Evolutionary conservation across 1,140 invertebrate genomes (phyloP).

Genomic region (Sycophaga agraensis): DNA sequence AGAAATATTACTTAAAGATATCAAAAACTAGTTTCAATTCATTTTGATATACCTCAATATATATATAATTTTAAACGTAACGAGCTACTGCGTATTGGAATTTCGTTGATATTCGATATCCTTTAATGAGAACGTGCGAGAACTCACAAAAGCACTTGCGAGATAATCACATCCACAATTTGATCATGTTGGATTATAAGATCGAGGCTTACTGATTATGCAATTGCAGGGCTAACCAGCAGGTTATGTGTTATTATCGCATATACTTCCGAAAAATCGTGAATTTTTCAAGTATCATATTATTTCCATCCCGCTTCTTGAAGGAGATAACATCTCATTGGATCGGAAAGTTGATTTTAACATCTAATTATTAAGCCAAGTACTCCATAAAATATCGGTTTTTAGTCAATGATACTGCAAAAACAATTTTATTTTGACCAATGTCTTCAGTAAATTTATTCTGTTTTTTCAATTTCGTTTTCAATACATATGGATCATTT

Average conservation of each 20-base stretch:
- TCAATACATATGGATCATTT: no score
- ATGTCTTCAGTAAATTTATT: neutral
- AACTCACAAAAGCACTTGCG: neutral
- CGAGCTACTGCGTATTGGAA: neutral
- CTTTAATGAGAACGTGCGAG: neutral
- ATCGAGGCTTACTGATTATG: neutral
- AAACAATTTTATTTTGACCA: no score
- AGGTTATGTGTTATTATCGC: neutral
- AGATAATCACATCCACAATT: conserved; percentile 6
- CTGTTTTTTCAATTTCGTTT: no score
- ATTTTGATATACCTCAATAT: no score
- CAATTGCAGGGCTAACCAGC: neutral
- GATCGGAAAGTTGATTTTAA: conserved; percentile 1
- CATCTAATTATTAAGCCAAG: neutral
- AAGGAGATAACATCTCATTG: neutral
- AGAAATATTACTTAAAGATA: no score
- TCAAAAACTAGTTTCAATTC: no score
- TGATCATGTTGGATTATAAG: conserved; percentile 8
- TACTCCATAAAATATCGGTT: neutral
- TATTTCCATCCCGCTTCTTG: neutral
- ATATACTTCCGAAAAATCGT: neutral
- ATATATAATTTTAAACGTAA: no score
- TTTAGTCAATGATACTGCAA: no score
- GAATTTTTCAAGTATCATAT: conserved; percentile 6
- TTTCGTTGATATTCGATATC: neutral